These are phyloP conservation scores for Platalea minor DNA, from an alignment of 2,797 vertebrate species.

Conservation along the genomic window DNA sequence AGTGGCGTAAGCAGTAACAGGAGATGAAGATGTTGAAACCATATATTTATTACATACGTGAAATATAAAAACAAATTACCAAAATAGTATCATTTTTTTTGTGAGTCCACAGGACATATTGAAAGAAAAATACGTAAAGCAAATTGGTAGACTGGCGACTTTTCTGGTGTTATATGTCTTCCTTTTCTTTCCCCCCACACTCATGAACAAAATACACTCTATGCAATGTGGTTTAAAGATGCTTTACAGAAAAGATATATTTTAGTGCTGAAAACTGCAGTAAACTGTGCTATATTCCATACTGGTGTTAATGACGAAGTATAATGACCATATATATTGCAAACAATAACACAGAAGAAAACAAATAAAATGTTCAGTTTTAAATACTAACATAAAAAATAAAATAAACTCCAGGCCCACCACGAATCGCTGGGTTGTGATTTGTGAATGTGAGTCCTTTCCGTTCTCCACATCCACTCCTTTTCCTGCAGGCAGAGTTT, in stretches of 20 bases:
- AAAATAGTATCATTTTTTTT: constrained; percentile 69
- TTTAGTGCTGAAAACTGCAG: constrained; percentile 61
- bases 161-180: constrained; percentile 47
- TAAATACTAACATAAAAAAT: constrained; percentile 75
- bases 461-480: neutral
- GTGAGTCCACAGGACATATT: constrained; percentile 77
- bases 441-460: constrained; percentile 45
- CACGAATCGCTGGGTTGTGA: constrained; percentile 45
- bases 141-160: neutral
- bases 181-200: constrained; percentile 19
- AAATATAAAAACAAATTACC: constrained; percentile 77
- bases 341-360: constrained; percentile 64
- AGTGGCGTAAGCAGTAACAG: neutral
- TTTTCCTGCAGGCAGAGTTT: constrained; percentile 42
- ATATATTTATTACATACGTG: constrained; percentile 77
- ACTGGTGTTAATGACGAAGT: constrained; percentile 52
- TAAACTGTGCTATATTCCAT: constrained; percentile 61
- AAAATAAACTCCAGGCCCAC: constrained; percentile 68
- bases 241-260: constrained; percentile 52
- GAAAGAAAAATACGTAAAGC: constrained; percentile 64
- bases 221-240: constrained; percentile 33
- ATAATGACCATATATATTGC: constrained; percentile 40
- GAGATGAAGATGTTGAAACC: constrained; percentile 24
- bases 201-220: constrained; percentile 54
- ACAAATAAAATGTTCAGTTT: constrained; percentile 53